Conservation (phyloP, 2,113 vertebrate genomes). For the Tonatia bakeri region DNA sequence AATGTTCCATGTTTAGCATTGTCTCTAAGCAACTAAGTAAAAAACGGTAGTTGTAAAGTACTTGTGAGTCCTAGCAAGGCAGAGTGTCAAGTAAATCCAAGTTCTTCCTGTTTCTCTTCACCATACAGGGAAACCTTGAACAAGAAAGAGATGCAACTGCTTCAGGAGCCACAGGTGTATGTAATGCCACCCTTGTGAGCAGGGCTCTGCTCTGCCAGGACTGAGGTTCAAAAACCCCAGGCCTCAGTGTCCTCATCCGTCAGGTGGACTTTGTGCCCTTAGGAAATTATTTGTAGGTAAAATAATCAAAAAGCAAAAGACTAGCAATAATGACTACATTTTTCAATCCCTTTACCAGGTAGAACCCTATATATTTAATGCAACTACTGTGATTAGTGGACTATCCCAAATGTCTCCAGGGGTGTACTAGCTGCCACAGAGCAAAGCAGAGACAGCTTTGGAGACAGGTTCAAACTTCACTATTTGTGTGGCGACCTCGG, state of each 20-base stretch:
- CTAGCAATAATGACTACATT: background rate
- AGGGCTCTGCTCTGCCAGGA: background rate
- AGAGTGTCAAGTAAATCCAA: background rate
- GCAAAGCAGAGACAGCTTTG: background rate
- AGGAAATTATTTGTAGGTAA: background rate
- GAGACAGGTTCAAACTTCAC: background rate
- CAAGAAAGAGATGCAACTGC: background rate
- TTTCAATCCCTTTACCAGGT: background rate
- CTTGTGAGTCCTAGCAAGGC: background rate
- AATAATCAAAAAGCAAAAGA: background rate
- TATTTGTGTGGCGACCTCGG: background rate
- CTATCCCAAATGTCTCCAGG: background rate
- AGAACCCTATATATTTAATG: background rate
- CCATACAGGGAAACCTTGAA: background rate
- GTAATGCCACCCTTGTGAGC: fast-evolving
- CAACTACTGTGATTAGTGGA: background rate
- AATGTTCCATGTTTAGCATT: constrained; percentile 1
- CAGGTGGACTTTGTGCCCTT: background rate
- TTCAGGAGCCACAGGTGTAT: background rate
- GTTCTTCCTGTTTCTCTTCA: background rate
- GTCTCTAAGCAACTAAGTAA: constrained; percentile 30
- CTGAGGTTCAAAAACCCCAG: background rate
- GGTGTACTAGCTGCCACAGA: fast-evolving
- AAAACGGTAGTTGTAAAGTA: constrained; percentile 22
- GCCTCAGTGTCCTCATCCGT: background rate